phyloP scores from a whole-genome alignment of 2,888 invertebrate genomes.

The Cryptocheilus praepositus region DNA sequence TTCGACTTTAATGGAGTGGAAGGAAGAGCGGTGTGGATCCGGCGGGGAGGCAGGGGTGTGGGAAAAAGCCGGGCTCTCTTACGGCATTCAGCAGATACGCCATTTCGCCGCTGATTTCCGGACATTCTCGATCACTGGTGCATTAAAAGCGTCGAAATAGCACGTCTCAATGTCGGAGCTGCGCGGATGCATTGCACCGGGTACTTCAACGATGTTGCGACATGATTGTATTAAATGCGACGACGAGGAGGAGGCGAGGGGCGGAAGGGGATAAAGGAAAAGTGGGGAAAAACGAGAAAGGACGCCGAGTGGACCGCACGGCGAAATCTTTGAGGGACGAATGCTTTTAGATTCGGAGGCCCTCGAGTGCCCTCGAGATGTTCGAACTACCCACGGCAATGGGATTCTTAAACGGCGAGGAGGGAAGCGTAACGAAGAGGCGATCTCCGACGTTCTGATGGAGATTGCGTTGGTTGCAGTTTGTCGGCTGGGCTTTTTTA shows the following conservation, averaged over 20 bases:
- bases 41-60: conserved; percentile 7
- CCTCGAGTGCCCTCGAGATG: too few species aligned
- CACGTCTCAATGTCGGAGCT: conserved; percentile 1
- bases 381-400: too few species aligned
- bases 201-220: neutral
- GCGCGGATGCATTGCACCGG: neutral
- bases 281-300: neutral
- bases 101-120: conserved; percentile 25
- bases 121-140: conserved; percentile 38
- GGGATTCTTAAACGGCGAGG: too few species aligned
- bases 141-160: conserved; percentile 41
- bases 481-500: too few species aligned
- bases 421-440: too few species aligned
- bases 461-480: too few species aligned
- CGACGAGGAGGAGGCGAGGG: neutral
- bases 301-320: too few species aligned
- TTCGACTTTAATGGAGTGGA: conserved; percentile 38
- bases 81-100: conserved; percentile 3
- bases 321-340: too few species aligned
- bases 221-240: too few species aligned
- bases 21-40: conserved; percentile 21
- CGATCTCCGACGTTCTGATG: too few species aligned
- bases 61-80: neutral
- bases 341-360: too few species aligned
- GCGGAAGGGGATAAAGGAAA: neutral